Evolutionary conservation across 2,113 vertebrate genomes (phyloP), one percentile per base, ranked within the genome.

Genomic region (Jacana jacana): DNA sequence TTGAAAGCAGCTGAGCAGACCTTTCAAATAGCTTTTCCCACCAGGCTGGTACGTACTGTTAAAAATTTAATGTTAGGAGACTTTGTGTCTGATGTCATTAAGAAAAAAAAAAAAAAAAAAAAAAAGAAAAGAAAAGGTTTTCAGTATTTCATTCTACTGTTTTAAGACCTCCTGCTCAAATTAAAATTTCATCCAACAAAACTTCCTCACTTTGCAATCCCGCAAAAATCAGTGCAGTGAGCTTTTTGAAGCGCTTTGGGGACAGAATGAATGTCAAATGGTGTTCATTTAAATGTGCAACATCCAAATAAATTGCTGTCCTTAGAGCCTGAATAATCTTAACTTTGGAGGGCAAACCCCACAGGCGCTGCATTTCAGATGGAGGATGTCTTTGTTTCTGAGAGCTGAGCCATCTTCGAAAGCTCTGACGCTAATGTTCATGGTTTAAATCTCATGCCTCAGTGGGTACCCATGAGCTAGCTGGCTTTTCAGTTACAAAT

Each of bases 151-250:
- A 52, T 82, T 27, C 28, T 73, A 86, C 30, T 87, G 57, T 81
- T 92, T 82, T 79, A 84, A 49, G 54, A 44, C 52, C 31, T 91
- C 68, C 68, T 81, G 51, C 58, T 91, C 37, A 91, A 90, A 94
- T 96, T 93, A 96, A 92, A 96, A 70, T 89, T 96, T 93, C 44
- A 93, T 69, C 70, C 81, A 86, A 88, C 69, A 79, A 94, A 91
- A 69, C 83, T 94, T 92, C 30, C 81, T 83, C 52, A 8, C 72
- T 90, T 91, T 84, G 55, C 54, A 88, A 81, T 93, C 72, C 72
- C 33, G 84, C 80, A 92, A 84, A 96, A 95, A 57, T 86, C 72
- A 68, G 69, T 66, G 65, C 52, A 61, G 52, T 84, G 88, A 84
- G 72, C 52, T 93, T 61, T 91, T 86, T 76, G 65, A 88, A 90